Percentiles rank a stretch among this genome's conserved stretches.
These are phyloP conservation scores for Zaprionus obscuricornis DNA, from an alignment of 2,888 invertebrate genomes.

Conservation along the genomic window DNA sequence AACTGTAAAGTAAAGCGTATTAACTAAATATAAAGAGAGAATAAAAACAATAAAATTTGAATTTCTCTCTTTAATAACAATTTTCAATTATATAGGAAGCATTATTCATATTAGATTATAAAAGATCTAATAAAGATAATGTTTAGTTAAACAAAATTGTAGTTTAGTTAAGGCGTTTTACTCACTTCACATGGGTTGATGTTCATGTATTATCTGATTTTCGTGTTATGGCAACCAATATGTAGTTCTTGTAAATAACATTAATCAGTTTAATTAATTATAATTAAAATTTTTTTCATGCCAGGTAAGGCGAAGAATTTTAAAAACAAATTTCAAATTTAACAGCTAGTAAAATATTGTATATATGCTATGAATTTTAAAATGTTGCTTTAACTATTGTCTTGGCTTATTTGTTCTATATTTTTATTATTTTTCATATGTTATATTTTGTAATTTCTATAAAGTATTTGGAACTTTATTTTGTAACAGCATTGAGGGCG, in stretches of 20 bases:
- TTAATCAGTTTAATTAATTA: constrained; percentile 26
- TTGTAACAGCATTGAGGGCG: constrained; percentile 98
- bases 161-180: constrained; percentile 52
- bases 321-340: constrained; percentile 10
- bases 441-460: constrained; percentile 1
- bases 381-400: constrained; percentile 8
- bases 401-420: constrained; percentile 16
- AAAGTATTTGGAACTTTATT: no score
- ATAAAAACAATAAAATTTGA: background rate
- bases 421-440: background rate
- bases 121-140: constrained; percentile 11
- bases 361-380: no score
- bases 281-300: no score
- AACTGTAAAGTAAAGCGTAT: constrained; percentile 28
- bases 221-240: constrained; percentile 66
- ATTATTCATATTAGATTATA: constrained; percentile 2
- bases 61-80: background rate
- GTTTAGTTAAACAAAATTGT: constrained; percentile 1
- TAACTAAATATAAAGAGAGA: constrained; percentile 4
- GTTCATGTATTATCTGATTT: constrained; percentile 78
- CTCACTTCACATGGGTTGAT: constrained; percentile 44
- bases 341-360: background rate
- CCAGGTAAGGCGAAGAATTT: constrained; percentile 74
- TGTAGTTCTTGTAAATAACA: constrained; percentile 72
- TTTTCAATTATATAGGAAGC: background rate